Conservation (phyloP, 2,888 invertebrate genomes). For the Conistra vaccinii region DNA sequence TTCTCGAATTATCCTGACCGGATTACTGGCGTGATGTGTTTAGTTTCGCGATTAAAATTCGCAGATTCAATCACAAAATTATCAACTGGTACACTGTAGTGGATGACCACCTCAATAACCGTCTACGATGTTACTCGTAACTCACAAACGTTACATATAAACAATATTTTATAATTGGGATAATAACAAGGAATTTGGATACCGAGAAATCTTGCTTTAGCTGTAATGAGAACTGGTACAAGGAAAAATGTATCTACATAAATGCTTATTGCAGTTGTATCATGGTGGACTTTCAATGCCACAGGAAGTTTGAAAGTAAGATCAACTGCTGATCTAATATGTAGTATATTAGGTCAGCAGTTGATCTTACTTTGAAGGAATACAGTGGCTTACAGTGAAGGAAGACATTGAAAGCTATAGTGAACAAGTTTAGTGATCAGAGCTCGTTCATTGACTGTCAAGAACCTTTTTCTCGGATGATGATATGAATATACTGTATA, state of each 20-base stretch:
- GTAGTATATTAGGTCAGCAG: no score
- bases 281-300: neutral
- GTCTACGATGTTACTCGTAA: constrained; percentile 23
- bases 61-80: neutral
- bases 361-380: no score
- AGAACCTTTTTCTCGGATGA: neutral
- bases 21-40: no score
- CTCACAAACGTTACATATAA: neutral
- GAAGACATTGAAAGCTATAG: neutral
- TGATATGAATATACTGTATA: neutral
- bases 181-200: constrained; percentile 6
- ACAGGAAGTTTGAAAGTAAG: constrained; percentile 1
- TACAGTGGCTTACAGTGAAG: neutral
- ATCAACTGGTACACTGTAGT: constrained; percentile 17
- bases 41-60: neutral
- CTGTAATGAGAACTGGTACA: neutral
- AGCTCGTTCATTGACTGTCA: neutral
- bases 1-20: no score
- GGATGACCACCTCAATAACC: neutral
- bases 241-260: constrained; percentile 22
- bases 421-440: neutral
- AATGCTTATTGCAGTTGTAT: constrained; percentile 2
- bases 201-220: constrained; percentile 12
- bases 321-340: neutral
- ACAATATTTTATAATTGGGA: constrained; percentile 11